Conservation (phyloP, 2,888 invertebrate genomes). For the Ceriagrion tenellum region DNA sequence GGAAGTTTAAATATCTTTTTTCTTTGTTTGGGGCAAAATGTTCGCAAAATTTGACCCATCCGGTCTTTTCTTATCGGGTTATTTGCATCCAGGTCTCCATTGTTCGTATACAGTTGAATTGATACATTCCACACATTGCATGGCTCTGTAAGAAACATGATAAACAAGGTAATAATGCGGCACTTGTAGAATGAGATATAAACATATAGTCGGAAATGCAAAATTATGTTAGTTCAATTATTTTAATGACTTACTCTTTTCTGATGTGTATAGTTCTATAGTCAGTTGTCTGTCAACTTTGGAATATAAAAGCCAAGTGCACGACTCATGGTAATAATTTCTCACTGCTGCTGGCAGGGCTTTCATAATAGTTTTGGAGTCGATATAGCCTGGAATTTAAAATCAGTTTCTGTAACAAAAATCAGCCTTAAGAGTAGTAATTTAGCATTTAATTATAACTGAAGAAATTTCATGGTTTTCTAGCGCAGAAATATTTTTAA, state of each 20-base stretch:
- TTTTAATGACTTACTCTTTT: constrained; percentile 79
- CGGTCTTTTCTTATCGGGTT: constrained; percentile 80
- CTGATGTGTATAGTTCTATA: constrained; percentile 84
- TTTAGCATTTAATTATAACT: no score
- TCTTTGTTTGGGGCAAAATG: constrained; percentile 86
- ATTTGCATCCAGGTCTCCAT: constrained; percentile 78
- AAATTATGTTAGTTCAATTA: neutral
- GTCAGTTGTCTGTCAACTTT: constrained; percentile 85
- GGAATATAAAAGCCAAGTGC: constrained; percentile 87
- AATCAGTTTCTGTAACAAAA: neutral
- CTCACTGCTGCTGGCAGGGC: constrained; percentile 73
- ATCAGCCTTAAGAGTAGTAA: no score
- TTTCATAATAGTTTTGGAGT: constrained; percentile 69
- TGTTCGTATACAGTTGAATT: constrained; percentile 82
- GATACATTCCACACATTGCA: constrained; percentile 88
- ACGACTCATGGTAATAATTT: constrained; percentile 85
- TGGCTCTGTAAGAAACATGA: constrained; percentile 78
- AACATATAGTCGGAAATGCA: no score
- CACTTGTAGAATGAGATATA: no score
- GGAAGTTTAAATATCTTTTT: constrained; percentile 85
- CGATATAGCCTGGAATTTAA: neutral
- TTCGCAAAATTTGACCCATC: constrained; percentile 79
- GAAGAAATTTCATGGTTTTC: no score
- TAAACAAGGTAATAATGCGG: no score
- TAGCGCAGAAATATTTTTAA: no score